Conservation (phyloP, 2,888 invertebrate species). For the Coleophora flavipennella region DNA sequence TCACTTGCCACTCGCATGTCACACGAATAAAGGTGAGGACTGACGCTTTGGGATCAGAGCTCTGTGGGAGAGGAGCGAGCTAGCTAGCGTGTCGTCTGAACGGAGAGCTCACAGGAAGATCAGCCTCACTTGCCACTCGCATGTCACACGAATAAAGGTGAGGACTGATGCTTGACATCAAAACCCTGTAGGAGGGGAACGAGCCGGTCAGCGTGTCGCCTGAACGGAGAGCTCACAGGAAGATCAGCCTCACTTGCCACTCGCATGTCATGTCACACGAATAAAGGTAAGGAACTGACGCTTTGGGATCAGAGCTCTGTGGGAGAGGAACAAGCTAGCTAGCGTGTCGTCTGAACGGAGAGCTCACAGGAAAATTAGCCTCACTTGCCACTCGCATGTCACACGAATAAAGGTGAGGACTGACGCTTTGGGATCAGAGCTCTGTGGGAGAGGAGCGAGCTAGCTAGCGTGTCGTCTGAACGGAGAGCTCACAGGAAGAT, state of each 20-base stretch:
- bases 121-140: slow-evolving; percentile 78
- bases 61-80: slow-evolving; percentile 74
- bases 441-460: slow-evolving; percentile 74
- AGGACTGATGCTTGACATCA: slow-evolving; percentile 2
- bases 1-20: slow-evolving; percentile 75
- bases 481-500: slow-evolving; percentile 71
- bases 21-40: slow-evolving; percentile 29
- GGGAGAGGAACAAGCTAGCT: slow-evolving; percentile 72
- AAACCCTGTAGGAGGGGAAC: slow-evolving; percentile 73
- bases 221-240: slow-evolving; percentile 51
- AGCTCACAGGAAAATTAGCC: slow-evolving; percentile 82
- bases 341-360: slow-evolving; percentile 55
- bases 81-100: slow-evolving; percentile 51
- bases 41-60: slow-evolving; percentile 74
- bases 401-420: slow-evolving; percentile 29
- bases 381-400: slow-evolving; percentile 75
- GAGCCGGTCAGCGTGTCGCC: slow-evolving; percentile 62
- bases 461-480: slow-evolving; percentile 51
- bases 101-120: slow-evolving; percentile 71
- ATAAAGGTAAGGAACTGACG: slow-evolving; percentile 23
- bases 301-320: slow-evolving; percentile 41
- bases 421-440: slow-evolving; percentile 74
- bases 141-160: slow-evolving; percentile 25
- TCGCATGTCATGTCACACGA: slow-evolving; percentile 39
- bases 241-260: slow-evolving; percentile 82